phyloP scores from a whole-genome alignment of 2,797 vertebrate genomes.

The Lithobates pipiens region DNA sequence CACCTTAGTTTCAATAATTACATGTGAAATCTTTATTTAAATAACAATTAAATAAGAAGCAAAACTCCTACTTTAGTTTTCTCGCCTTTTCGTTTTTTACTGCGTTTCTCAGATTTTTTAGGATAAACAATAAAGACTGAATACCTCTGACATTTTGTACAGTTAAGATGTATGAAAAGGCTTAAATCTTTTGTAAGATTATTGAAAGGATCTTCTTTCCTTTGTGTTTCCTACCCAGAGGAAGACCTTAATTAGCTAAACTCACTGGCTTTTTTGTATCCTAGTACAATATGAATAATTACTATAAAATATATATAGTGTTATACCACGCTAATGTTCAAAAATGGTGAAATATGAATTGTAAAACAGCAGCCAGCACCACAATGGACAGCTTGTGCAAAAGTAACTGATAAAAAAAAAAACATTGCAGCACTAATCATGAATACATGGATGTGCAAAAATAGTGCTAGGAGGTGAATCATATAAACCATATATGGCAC shows the following conservation, averaged over 20 bases:
- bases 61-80: neutral
- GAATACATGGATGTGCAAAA: too few species aligned
- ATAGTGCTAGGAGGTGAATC: too few species aligned
- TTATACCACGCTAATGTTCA: too few species aligned
- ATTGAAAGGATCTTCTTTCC: constrained; percentile 10
- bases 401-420: too few species aligned
- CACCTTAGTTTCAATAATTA: too few species aligned
- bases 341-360: too few species aligned
- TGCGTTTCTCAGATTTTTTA: constrained; percentile 12
- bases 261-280: neutral
- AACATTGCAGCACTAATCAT: too few species aligned
- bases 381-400: too few species aligned
- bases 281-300: neutral
- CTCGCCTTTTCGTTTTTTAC: constrained; percentile 3
- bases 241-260: constrained; percentile 32
- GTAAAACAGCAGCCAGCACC: too few species aligned
- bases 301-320: too few species aligned
- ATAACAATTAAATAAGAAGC: neutral
- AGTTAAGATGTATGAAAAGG: constrained; percentile 24
- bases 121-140: constrained; percentile 35
- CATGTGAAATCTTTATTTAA: neutral
- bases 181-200: constrained; percentile 22
- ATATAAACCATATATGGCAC: too few species aligned
- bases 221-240: constrained; percentile 21
- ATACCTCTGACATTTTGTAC: constrained; percentile 46